A percentile compares a stretch with the other conserved stretches of the same genome.
These are phyloP conservation scores for Manis pentadactyla DNA, from an alignment of 2,797 vertebrate genomes.

Conservation along the genomic window DNA sequence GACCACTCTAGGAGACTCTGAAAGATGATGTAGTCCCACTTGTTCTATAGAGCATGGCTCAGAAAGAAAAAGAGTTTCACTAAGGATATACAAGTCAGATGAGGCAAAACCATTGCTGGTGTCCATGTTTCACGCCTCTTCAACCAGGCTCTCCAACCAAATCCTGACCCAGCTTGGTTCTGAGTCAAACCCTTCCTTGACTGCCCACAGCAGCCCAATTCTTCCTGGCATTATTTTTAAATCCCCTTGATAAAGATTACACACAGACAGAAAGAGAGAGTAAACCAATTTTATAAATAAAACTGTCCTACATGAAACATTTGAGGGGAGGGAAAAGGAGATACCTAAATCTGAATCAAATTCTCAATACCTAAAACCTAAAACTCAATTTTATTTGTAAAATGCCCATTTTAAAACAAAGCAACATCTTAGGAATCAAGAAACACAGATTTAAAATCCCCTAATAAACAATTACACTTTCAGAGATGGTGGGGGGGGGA, in stretches of 20 bases:
- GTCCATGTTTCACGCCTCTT: neutral
- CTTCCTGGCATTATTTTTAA: neutral
- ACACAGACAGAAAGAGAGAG: neutral
- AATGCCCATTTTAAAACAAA: neutral
- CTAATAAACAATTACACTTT: neutral
- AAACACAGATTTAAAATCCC: neutral
- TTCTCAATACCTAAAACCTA: neutral
- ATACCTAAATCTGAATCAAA: neutral
- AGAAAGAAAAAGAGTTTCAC: neutral
- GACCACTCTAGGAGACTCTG: neutral
- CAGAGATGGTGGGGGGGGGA: neutral
- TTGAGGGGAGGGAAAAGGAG: neutral
- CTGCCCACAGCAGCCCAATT: neutral
- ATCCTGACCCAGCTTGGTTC: rapidly evolving
- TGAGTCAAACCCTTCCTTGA: neutral
- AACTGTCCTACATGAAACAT: neutral
- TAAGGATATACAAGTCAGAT: neutral
- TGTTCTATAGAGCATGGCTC: neutral
- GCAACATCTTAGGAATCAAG: neutral
- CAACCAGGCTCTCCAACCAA: neutral
- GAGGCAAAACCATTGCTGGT: neutral
- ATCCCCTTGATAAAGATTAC: neutral
- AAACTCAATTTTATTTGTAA: neutral
- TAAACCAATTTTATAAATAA: constrained; percentile 14
- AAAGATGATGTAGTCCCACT: neutral